A percentile compares a stretch with the other conserved stretches of the same genome.
Conservation (phyloP, 2,797 vertebrate genomes). For the Liasis olivaceus region DNA sequence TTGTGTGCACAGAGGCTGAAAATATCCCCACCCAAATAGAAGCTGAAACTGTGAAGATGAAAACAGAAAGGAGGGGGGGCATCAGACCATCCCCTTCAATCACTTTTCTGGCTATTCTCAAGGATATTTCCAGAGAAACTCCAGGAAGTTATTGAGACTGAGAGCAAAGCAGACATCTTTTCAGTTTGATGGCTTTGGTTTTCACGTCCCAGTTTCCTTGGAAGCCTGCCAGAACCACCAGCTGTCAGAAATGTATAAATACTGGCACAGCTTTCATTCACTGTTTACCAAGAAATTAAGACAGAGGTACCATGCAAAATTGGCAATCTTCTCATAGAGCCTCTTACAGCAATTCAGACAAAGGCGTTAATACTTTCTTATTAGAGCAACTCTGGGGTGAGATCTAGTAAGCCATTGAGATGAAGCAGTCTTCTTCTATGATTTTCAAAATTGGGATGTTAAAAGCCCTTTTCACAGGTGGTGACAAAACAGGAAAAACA, state of each 20-base stretch:
- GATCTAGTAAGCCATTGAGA: not conserved
- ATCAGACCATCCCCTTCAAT: not conserved
- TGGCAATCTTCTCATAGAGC: not conserved
- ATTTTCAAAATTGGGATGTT: not conserved
- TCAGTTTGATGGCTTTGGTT: conserved; percentile 23
- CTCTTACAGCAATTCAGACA: not conserved
- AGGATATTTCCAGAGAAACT: not conserved
- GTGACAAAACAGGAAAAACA: conserved; percentile 35
- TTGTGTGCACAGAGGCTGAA: not conserved
- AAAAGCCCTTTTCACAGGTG: not conserved
- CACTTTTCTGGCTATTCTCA: not conserved
- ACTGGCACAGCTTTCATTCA: not conserved
- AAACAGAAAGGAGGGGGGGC: not conserved
- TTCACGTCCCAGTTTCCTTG: conserved; percentile 13
- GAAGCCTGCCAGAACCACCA: not conserved
- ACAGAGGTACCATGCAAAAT: not conserved
- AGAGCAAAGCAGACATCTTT: not conserved
- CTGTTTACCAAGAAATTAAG: not conserved
- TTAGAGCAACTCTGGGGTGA: not conserved
- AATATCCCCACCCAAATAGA: not conserved
- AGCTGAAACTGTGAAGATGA: not conserved
- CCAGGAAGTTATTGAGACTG: not conserved
- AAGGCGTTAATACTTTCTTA: not conserved
- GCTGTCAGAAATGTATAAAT: accelerated
- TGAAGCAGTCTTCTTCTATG: not conserved